Evolutionary conservation across 2,113 vertebrate species (phyloP).

Genomic region (Aegotheles bennettii): DNA sequence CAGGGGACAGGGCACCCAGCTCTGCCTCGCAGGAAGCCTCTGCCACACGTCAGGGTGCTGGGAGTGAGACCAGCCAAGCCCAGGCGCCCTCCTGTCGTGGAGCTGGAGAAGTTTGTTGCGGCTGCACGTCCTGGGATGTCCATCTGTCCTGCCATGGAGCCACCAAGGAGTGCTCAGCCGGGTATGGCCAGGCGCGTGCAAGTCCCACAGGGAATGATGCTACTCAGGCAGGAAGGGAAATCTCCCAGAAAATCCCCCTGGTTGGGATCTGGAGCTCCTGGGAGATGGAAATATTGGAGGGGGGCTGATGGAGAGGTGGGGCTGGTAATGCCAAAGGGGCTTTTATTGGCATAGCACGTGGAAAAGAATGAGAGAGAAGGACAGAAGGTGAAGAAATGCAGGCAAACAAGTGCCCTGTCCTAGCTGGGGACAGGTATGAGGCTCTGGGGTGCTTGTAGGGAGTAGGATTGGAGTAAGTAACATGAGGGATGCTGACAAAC

Average conservation of each 20-base stretch:
- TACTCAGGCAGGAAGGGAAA: neutral
- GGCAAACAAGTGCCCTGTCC: neutral
- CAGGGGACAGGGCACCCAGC: neutral
- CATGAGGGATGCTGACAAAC: neutral
- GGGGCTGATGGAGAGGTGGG: neutral
- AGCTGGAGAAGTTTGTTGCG: slow-evolving; percentile 62
- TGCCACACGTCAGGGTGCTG: slow-evolving; percentile 44
- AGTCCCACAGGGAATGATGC: neutral
- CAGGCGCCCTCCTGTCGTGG: slow-evolving; percentile 70
- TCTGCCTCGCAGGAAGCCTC: slow-evolving; percentile 65
- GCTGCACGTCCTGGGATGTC: neutral
- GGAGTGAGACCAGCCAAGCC: slow-evolving; percentile 74
- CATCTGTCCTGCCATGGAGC: accelerated
- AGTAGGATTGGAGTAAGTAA: neutral
- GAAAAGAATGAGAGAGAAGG: neutral
- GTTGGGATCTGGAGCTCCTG: neutral
- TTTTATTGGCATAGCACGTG: neutral
- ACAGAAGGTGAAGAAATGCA: neutral
- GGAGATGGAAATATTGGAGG: neutral
- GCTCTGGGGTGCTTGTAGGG: neutral
- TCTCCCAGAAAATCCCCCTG: neutral
- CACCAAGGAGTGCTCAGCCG: neutral
- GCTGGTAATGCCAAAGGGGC: neutral
- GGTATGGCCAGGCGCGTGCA: neutral
- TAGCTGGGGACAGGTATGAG: neutral